Evolutionary conservation across 2,888 invertebrate species (phyloP).

Genomic region (Clunio marinus): DNA sequence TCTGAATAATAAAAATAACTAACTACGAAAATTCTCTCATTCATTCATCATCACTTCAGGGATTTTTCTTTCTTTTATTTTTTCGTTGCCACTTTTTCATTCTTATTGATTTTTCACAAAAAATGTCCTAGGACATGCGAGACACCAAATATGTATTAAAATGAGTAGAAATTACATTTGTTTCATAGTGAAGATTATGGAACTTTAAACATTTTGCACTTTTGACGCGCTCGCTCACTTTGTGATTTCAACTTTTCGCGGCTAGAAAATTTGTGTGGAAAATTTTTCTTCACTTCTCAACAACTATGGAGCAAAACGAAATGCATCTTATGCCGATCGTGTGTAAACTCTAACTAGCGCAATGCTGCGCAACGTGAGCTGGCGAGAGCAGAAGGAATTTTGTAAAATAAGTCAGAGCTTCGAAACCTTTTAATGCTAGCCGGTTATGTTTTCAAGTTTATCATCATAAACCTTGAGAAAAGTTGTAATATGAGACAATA

Average conservation of each 20-base stretch:
- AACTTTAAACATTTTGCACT: background rate
- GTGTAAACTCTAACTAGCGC: constrained; percentile 30
- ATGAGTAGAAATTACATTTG: background rate
- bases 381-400: constrained; percentile 2
- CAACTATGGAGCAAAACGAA: background rate
- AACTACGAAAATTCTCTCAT: background rate
- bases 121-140: constrained; percentile 11
- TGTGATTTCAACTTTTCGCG: background rate
- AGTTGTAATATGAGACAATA: no score
- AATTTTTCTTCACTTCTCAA: constrained; percentile 8
- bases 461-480: no score
- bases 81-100: background rate
- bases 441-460: no score
- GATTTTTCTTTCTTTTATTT: constrained; percentile 28
- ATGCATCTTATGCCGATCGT: constrained; percentile 27
- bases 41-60: constrained; percentile 27
- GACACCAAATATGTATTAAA: background rate
- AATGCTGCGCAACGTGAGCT: constrained; percentile 15
- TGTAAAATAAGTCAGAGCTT: constrained; percentile 29
- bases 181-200: constrained; percentile 11
- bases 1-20: background rate
- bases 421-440: constrained; percentile 18
- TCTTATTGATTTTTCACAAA: constrained; percentile 34
- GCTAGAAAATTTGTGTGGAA: background rate
- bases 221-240: background rate